These are phyloP conservation scores for Gallinago nigripennis DNA, from an alignment of 2,797 vertebrate genomes.

Conservation along the genomic window DNA sequence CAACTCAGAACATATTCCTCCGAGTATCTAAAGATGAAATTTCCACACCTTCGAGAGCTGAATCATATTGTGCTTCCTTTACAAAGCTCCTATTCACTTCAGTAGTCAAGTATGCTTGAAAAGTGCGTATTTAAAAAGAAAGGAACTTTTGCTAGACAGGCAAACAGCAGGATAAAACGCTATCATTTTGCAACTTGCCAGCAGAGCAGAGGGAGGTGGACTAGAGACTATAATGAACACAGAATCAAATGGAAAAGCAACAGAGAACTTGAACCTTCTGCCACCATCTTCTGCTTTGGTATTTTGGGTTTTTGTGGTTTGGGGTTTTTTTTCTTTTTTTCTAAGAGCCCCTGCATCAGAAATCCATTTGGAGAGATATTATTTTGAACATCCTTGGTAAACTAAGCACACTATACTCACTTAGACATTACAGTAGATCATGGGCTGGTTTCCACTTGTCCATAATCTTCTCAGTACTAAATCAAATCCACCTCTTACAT, in stretches of 20 bases:
- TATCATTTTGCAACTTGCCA: background rate
- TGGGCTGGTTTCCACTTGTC: background rate
- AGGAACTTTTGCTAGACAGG: background rate
- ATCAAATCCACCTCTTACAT: background rate
- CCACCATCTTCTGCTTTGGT: background rate
- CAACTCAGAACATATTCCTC: background rate
- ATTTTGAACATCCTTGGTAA: background rate
- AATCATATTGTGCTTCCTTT: slow-evolving; percentile 8
- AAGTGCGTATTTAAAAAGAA: background rate
- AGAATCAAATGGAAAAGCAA: background rate
- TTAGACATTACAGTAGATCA: background rate
- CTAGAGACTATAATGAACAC: background rate
- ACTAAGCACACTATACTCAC: background rate
- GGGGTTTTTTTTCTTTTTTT: background rate
- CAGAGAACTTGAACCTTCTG: background rate
- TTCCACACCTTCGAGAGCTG: background rate
- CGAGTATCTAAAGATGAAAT: background rate
- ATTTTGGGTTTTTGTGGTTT: background rate
- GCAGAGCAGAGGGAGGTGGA: background rate
- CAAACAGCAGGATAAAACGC: background rate
- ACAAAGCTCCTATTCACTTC: slow-evolving; percentile 17
- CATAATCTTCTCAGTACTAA: background rate
- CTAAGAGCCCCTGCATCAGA: background rate
- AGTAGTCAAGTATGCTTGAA: background rate
- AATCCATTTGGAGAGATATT: background rate